These are phyloP conservation scores for Leucosticte australis DNA, from an alignment of 2,113 vertebrate species.

Conservation along the genomic window DNA sequence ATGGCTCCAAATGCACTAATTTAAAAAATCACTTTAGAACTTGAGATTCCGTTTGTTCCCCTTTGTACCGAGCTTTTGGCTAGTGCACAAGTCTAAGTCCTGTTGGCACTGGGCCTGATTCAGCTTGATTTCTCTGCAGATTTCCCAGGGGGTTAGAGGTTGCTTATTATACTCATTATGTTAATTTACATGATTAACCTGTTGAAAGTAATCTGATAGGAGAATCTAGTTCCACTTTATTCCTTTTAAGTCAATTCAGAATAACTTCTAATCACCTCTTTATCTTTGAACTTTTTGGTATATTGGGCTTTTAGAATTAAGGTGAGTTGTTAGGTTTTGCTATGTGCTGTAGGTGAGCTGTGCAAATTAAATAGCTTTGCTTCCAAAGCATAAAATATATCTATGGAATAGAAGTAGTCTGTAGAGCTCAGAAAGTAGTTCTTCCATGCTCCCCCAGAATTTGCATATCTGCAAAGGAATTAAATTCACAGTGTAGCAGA, in stretches of 20 bases:
- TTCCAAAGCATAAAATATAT: neutral
- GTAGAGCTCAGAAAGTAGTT: neutral
- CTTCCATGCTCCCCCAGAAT: neutral
- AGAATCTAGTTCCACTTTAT: neutral
- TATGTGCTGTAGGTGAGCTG: neutral
- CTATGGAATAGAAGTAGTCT: neutral
- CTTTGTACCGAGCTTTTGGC: slow-evolving; percentile 1
- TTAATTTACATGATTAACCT: slow-evolving; percentile 19
- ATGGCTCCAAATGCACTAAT: neutral
- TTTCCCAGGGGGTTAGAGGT: neutral
- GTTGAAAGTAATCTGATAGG: slow-evolving; percentile 31
- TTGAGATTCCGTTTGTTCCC: neutral
- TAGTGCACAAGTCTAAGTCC: neutral
- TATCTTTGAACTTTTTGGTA: neutral
- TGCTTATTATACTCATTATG: neutral
- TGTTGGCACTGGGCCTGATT: neutral
- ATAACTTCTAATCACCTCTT: neutral
- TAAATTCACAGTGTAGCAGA: neutral
- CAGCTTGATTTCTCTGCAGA: neutral
- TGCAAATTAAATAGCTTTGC: neutral
- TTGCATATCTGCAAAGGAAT: neutral
- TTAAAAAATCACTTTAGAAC: neutral
- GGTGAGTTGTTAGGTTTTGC: neutral
- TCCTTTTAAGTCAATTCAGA: slow-evolving; percentile 9
- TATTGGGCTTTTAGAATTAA: neutral